Evolutionary conservation across 2,113 vertebrate genomes (phyloP), one percentile per base, ranked within the genome.

Genomic region (Petrocephalus zakoni): DNA sequence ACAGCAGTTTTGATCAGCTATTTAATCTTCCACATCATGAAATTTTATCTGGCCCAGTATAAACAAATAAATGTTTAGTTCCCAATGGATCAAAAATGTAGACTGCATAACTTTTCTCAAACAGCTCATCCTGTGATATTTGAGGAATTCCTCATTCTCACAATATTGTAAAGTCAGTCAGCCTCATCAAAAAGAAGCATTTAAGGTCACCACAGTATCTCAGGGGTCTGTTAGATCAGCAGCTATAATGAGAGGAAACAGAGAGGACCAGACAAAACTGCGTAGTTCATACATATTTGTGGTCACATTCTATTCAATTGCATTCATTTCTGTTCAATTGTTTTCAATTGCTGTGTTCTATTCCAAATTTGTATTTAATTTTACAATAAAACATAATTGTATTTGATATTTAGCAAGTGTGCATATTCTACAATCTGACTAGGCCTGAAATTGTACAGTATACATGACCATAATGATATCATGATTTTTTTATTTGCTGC

Each of bases 1-100:
- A 19, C 13, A 2, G 72, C 34, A 78, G 72, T 7, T 78, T 19
- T 75, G 72, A 17, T 78, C 72, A 42, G 72, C 34, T 78, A 8
- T 37, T 78, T 78, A 34, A 42, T 78, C 34, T 7, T 78, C 34
- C 72, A 42, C 5, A 37, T 42, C 34, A 15, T 42, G 72, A 78
- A 42, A 78, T 78, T 78, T 37, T 42, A 78, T 78, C 34, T 78
- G 72, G 11, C 34, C 34, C 29, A 42, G 11, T 19, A 78, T 78
- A 37, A 78, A 78, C 72, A 78, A 78, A 78, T 78, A 78, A 78
- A 78, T 78, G 72, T 42, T 78, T 78, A 42, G 37, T 34, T 78
- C 72, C 72, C 34, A 15, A 78, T 19, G 34, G 72, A 42, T 42
- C 34, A 78, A 78, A 78, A 78, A 78, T 78, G 72, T 78, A 78